Evolutionary conservation across 2,888 invertebrate genomes (phyloP).

Genomic region (Pyrocoelia pectoralis): DNA sequence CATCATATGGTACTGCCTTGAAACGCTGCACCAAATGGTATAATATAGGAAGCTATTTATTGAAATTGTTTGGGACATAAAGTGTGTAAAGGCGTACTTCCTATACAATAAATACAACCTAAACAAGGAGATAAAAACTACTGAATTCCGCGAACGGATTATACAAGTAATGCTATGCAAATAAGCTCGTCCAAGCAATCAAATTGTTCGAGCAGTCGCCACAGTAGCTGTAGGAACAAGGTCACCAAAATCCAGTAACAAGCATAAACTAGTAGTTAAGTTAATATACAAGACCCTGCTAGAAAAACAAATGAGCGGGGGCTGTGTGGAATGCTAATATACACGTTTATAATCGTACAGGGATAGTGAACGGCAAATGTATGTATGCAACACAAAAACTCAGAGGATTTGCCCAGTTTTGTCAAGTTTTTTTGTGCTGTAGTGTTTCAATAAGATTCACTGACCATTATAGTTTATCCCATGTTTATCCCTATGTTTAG

Average conservation of each 20-base stretch:
- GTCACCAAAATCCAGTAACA: not conserved
- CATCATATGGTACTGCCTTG: constrained; percentile 21
- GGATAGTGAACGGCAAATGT: not conserved
- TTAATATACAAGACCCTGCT: not conserved
- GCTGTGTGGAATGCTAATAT: constrained; percentile 1
- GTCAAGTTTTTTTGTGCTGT: not conserved
- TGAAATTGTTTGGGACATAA: constrained; percentile 18
- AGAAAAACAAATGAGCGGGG: not conserved
- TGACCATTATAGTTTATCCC: not conserved
- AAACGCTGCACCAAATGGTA: constrained; percentile 32
- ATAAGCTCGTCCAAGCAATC: too few relatives aligned
- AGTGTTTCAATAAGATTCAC: constrained; percentile 2
- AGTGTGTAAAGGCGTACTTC: not conserved
- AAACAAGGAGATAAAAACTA: not conserved
- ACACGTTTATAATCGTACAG: not conserved
- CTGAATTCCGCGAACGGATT: not conserved
- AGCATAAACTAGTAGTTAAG: constrained; percentile 1
- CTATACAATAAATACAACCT: constrained; percentile 5
- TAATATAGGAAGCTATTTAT: constrained; percentile 30
- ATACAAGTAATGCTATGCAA: too few relatives aligned
- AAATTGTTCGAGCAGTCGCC: not conserved
- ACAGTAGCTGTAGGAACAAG: not conserved
- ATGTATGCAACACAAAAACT: not conserved
- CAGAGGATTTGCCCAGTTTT: not conserved
- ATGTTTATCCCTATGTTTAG: too few relatives aligned